Evolutionary conservation across 1,140 invertebrate genomes (phyloP).

Genomic region (Gryllus bimaculatus): DNA sequence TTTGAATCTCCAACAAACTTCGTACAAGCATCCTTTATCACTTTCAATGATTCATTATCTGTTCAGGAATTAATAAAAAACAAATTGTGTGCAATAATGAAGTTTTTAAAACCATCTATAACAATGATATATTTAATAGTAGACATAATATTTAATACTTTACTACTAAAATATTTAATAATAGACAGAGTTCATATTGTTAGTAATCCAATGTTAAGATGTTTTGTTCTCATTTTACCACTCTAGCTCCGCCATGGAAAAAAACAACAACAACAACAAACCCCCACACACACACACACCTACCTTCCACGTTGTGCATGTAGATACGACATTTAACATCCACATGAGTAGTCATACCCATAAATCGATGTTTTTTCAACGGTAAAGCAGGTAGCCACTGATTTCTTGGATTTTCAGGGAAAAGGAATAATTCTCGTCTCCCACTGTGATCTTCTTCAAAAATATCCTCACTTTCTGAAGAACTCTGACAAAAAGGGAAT

Average conservation of each 20-base stretch:
- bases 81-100: too few relatives aligned
- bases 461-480: neutral
- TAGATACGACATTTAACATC: conserved; percentile 45
- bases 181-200: too few relatives aligned
- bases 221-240: too few relatives aligned
- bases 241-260: too few relatives aligned
- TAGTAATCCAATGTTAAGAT: too few relatives aligned
- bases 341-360: conserved; percentile 43
- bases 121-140: too few relatives aligned
- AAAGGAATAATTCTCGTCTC: neutral
- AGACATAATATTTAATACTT: too few relatives aligned
- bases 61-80: neutral
- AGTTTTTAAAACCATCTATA: too few relatives aligned
- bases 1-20: conserved; percentile 36
- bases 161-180: too few relatives aligned
- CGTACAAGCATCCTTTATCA: conserved; percentile 42
- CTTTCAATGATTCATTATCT: conserved; percentile 30
- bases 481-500: too few relatives aligned
- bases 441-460: neutral
- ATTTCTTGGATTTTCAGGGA: neutral
- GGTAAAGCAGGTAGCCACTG: conserved; percentile 33
- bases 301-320: conserved; percentile 33
- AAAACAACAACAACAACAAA: too few relatives aligned
- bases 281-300: too few relatives aligned
- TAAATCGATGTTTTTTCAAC: conserved; percentile 36